These are phyloP conservation scores for Cygnus atratus DNA, from an alignment of 2,113 vertebrate genomes.

Conservation along the genomic window DNA sequence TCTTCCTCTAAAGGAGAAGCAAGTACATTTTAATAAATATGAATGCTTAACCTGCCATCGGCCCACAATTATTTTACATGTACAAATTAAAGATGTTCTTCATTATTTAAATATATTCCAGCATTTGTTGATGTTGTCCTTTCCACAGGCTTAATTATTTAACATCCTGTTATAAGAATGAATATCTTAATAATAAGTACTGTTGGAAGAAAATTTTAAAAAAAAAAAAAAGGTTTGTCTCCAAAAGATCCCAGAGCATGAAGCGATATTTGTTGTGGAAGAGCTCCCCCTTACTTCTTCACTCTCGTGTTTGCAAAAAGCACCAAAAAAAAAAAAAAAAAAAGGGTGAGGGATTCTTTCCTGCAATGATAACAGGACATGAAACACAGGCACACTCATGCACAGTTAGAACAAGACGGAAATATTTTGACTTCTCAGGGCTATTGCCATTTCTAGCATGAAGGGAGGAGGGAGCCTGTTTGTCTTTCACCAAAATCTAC, in stretches of 20 bases:
- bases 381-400: conserved; percentile 4
- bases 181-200: conserved; percentile 77
- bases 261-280: conserved; percentile 78
- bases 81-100: conserved; percentile 73
- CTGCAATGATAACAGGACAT: conserved; percentile 12
- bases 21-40: conserved; percentile 65
- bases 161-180: conserved; percentile 74
- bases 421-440: not conserved
- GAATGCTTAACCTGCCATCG: conserved; percentile 52
- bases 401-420: not conserved
- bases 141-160: conserved; percentile 75
- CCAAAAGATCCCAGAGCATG: conserved; percentile 63
- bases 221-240: conserved; percentile 33
- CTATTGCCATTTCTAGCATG: not conserved
- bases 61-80: conserved; percentile 67
- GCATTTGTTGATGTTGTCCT: conserved; percentile 72
- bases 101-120: conserved; percentile 80
- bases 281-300: conserved; percentile 84
- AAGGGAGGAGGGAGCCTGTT: not conserved
- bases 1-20: conserved; percentile 38
- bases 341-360: not conserved
- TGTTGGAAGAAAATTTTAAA: conserved; percentile 37
- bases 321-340: conserved; percentile 24
- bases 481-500: not conserved
- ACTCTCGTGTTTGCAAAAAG: conserved; percentile 58